Evolutionary conservation across 2,888 invertebrate genomes (phyloP), one percentile per base, ranked within the genome.

Genomic region (Mesorhabditis sp.): DNA sequence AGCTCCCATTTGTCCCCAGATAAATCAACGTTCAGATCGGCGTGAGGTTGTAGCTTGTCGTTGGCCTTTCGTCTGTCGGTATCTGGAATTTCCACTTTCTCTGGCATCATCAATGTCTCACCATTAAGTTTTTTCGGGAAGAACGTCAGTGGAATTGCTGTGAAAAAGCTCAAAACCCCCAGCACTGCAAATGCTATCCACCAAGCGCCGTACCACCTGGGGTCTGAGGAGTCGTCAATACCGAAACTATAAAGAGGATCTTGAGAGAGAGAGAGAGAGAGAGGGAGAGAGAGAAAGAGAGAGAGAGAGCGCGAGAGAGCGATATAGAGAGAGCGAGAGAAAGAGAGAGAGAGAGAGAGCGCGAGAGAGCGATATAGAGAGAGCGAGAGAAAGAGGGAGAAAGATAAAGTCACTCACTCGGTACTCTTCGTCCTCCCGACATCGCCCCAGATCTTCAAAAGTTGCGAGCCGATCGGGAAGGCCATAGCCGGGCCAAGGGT

Each of bases 401-500:
- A 13, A 28, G 42, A 43, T n/a, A 4, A 41, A 28, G n/a, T n/a
- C 5, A 68, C 73, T 69, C 15, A 79, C 79, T 73, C 72, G 6
- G 62, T 13, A 4, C 72, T 71, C 7, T 70, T 68, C 0, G 78
- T 76, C 70, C 76, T 75, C 62, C 74, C 70, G 65, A 73, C 73
- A 58, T 82, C 82, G 43, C 80, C 81, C 83, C 92, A 92, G 67
- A 92, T 88, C 75, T 91, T 90, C 74, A 93, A 89, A 85, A 93
- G 89, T 84, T 92, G 91, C 0, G 93, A 92, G 3, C 93, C 93
- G 10, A 92, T 86, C 15, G 93, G 90, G 87, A 92, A 93, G 61
- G 93, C 93, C 79, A 92, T 86, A 62, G 92, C 92, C n/a, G 92
- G 92, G 4, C 92, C 92, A 77, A 92, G 89, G 67, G 92, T 90